Evolutionary conservation across 2,797 vertebrate genomes (phyloP).

Genomic region (Lepilemur ruficaudatus): DNA sequence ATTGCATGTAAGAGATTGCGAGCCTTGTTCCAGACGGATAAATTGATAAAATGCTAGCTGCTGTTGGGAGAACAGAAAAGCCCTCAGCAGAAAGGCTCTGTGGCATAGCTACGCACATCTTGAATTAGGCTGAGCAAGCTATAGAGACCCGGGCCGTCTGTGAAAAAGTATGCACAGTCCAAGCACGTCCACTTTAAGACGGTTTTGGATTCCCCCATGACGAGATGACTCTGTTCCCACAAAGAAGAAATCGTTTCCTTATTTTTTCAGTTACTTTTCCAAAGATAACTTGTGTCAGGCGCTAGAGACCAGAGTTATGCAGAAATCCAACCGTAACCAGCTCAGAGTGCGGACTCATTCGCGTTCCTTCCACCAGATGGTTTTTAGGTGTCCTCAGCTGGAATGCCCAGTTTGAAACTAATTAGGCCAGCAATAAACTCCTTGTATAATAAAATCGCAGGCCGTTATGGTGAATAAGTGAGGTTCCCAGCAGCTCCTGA

Average conservation of each 20-base stretch:
- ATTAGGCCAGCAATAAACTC: slow-evolving; percentile 83
- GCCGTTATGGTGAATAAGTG: slow-evolving; percentile 74
- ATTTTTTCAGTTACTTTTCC: slow-evolving; percentile 82
- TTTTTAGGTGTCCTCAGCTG: slow-evolving; percentile 82
- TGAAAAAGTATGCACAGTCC: not conserved
- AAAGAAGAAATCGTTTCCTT: slow-evolving; percentile 75
- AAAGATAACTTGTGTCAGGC: slow-evolving; percentile 77
- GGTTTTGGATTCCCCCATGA: slow-evolving; percentile 11
- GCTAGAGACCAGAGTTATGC: slow-evolving; percentile 73
- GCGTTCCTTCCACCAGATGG: slow-evolving; percentile 59
- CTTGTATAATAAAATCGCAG: slow-evolving; percentile 82
- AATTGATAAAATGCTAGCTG: slow-evolving; percentile 77
- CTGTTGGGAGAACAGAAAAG: slow-evolving; percentile 45
- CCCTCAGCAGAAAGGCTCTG: not conserved
- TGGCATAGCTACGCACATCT: not conserved
- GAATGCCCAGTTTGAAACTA: slow-evolving; percentile 79
- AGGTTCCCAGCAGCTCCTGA: slow-evolving; percentile 55
- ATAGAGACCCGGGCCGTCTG: not conserved
- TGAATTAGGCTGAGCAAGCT: not conserved
- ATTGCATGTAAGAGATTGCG: slow-evolving; percentile 62
- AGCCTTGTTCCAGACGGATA: slow-evolving; percentile 75
- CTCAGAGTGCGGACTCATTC: slow-evolving; percentile 19
- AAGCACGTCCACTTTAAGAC: slow-evolving; percentile 46
- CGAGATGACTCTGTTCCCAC: slow-evolving; percentile 51
- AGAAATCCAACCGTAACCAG: slow-evolving; percentile 74